Percentiles rank a stretch among this genome's conserved stretches.
Conservation (phyloP, 2,113 vertebrate species). For the Datnioides undecimradiatus region DNA sequence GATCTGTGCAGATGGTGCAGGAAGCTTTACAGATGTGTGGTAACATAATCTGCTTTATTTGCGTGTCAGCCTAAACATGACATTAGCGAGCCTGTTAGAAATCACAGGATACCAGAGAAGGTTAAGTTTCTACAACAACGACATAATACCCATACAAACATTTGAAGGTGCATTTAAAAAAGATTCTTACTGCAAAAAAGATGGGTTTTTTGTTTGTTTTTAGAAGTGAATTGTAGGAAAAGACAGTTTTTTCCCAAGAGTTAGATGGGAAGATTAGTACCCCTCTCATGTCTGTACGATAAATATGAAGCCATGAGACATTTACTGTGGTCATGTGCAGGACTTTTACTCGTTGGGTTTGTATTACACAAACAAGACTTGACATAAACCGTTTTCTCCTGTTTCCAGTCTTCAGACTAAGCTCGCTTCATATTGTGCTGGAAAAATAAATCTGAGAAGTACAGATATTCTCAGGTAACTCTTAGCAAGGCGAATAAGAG, state of each 20-base stretch:
- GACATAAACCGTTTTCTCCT: not conserved
- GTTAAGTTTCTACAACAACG: not conserved
- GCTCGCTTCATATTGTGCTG: not conserved
- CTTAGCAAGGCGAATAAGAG: not conserved
- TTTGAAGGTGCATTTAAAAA: not conserved
- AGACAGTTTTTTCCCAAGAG: no score
- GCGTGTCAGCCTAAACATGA: constrained; percentile 61
- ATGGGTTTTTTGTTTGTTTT: not conserved
- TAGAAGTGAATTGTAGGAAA: no score
- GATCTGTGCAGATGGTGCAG: constrained; percentile 65
- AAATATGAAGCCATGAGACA: no score
- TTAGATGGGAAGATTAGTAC: no score
- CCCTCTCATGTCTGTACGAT: no score
- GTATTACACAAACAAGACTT: not conserved
- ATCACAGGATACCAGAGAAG: constrained; percentile 22
- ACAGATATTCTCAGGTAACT: not conserved
- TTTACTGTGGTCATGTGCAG: not conserved
- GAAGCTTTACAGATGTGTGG: constrained; percentile 67
- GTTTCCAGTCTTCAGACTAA: not conserved
- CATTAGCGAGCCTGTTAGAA: constrained; percentile 49
- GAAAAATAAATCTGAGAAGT: not conserved
- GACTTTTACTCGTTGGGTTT: not conserved
- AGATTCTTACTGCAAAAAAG: not conserved
- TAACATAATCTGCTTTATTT: constrained; percentile 73
- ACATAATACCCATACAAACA: not conserved